Conservation (phyloP, 2,888 invertebrate species). For the Nephrotoma appendiculata region DNA sequence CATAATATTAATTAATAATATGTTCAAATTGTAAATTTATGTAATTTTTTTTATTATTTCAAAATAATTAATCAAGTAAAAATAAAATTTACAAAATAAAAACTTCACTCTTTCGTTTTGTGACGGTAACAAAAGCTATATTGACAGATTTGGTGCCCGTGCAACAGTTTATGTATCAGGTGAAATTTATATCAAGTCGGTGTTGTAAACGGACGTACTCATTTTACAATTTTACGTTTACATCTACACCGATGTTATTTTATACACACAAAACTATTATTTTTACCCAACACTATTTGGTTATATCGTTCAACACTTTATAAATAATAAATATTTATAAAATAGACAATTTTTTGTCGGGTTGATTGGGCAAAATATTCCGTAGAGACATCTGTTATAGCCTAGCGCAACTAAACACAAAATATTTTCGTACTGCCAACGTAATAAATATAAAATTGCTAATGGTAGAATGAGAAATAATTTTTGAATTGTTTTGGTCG, state of each 20-base stretch:
- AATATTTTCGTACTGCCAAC: not conserved
- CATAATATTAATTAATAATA: not conserved
- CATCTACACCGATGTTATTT: not conserved
- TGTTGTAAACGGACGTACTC: not conserved
- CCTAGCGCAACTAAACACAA: not conserved
- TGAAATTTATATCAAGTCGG: not conserved
- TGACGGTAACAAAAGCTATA: not conserved
- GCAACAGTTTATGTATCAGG: not conserved
- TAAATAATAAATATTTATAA: not conserved
- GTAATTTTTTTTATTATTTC: not conserved
- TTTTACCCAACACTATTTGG: not conserved
- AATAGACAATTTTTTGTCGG: not conserved
- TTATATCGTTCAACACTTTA: not conserved
- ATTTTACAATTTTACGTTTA: not conserved
- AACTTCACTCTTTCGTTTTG: not conserved
- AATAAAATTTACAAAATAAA: not conserved
- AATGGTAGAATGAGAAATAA: not conserved
- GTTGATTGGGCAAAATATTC: not conserved
- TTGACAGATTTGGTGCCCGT: not conserved
- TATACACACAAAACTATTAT: not conserved
- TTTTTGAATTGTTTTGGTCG: not conserved
- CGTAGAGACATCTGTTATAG: not conserved
- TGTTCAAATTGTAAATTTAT: not conserved
- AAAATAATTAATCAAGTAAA: not conserved
- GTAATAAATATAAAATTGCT: not conserved